Conservation (phyloP, 2,888 invertebrate species). For the Drosophila vallismaia region DNA sequence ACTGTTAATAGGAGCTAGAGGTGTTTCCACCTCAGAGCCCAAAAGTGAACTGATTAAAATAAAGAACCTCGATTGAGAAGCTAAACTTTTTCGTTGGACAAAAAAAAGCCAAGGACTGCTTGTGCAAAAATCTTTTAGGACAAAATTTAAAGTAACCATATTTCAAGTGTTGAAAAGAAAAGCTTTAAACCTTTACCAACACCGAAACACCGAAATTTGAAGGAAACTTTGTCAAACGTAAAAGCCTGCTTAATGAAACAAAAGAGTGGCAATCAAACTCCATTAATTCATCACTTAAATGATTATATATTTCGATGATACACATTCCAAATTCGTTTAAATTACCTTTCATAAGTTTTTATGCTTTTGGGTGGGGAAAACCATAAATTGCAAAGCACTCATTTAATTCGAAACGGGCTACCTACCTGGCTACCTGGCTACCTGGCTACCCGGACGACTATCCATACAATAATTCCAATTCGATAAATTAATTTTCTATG, state of each 20-base stretch:
- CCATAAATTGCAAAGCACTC: slow-evolving; percentile 39
- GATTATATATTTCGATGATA: not conserved
- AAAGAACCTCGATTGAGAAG: not conserved
- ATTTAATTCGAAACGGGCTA: slow-evolving; percentile 3
- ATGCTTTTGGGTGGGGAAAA: not conserved
- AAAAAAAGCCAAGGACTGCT: not conserved
- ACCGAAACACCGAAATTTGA: too few relatives aligned
- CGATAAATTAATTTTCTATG: slow-evolving; percentile 40
- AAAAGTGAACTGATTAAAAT: not conserved
- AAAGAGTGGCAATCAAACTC: too few relatives aligned
- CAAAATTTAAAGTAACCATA: too few relatives aligned
- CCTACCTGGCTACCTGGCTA: not conserved
- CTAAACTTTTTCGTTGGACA: not conserved
- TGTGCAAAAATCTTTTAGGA: not conserved
- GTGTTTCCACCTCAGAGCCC: not conserved
- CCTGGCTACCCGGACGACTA: not conserved
- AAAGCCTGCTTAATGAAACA: too few relatives aligned
- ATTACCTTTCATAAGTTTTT: not conserved
- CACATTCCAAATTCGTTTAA: not conserved
- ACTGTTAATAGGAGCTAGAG: not conserved
- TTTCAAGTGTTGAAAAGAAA: too few relatives aligned
- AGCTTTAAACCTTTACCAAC: too few relatives aligned
- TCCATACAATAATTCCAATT: slow-evolving; percentile 14
- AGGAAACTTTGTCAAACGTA: too few relatives aligned
- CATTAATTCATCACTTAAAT: not conserved